Base-by-base conservation (phyloP, 2,113 vertebrate species). In the Cathartes aura region DNA sequence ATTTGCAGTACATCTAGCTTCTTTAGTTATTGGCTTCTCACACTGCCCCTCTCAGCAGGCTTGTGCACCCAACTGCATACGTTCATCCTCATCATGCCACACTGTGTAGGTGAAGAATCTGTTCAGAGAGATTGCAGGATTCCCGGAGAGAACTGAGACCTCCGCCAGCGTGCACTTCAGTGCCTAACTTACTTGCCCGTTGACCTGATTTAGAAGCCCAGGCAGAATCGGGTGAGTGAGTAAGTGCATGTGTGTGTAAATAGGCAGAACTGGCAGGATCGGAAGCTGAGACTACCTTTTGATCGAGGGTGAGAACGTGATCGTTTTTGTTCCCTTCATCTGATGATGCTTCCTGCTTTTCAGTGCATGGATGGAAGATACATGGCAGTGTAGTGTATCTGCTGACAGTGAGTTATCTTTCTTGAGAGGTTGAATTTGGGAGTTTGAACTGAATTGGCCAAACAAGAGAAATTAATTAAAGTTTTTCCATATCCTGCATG, bases 151-250 rank as follows among this genome's bases (percentile, higher is more conserved):
- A 78, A 6, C 23, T 24, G 26, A 11, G 38, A 34, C n/a, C n/a
- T 94, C 32, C 2, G 1, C 32, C 40, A 67, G 12, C 0, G 0
- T 34, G 8, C 30, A 11, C 22, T 55, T 67, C 32, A 42, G 7
- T 64, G 32, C 53, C 16, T 38, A n/a, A 21, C 20, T 85, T 66
- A 18, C 2, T 62, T 72, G 19, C 36, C 8, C 15, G 18, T 70
- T 76, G 34, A 83, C 26, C 40, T 81, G 10, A 34, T 76, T 66
- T 27, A 58, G 64, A 60, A 95, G 30, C 45, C 22, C 5, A 4
- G 11, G 45, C 16, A 67, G 71, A 79, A 32, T 7, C 63, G 23
- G 11, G 5, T 45, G 11, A 36, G 29, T 40, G 18, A 68, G 24
- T 80, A 76, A 80, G 34, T 3, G 1, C 0, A 0, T 45, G 9